Conservation (phyloP, 2,888 invertebrate species). For the Pachydiplax longipennis region DNA sequence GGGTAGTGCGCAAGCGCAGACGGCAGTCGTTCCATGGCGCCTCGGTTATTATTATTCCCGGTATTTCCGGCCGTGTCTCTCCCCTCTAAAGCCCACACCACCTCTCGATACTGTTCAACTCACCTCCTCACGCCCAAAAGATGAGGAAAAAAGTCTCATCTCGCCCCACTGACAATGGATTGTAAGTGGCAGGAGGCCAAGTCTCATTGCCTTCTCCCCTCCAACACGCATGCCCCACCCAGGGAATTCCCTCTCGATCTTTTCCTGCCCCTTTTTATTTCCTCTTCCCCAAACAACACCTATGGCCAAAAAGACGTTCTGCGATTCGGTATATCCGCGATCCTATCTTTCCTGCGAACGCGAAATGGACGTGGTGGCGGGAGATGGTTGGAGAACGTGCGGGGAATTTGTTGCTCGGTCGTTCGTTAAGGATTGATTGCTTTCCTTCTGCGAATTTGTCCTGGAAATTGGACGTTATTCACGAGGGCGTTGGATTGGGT, state of each 20-base stretch:
- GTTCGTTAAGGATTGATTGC: too few relatives aligned
- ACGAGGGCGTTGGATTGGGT: too few relatives aligned
- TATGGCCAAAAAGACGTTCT: too few relatives aligned
- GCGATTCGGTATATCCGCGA: too few relatives aligned
- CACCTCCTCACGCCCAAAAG: neutral
- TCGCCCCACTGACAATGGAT: neutral
- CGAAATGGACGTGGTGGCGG: too few relatives aligned
- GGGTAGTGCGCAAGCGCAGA: neutral
- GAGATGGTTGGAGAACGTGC: too few relatives aligned
- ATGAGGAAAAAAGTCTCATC: neutral
- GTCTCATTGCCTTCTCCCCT: neutral
- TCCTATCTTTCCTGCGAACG: too few relatives aligned
- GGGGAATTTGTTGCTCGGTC: too few relatives aligned
- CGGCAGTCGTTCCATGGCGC: neutral
- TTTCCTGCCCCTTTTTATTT: too few relatives aligned
- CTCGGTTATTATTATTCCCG: constrained; percentile 30
- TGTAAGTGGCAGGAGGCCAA: neutral
- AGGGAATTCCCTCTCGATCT: neutral
- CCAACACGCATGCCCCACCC: neutral
- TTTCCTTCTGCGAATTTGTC: too few relatives aligned
- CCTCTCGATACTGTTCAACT: neutral
- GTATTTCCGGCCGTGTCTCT: constrained; percentile 22
- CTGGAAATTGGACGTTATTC: too few relatives aligned
- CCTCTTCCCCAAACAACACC: too few relatives aligned
- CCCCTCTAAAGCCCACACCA: neutral